Conservation (phyloP, 2,113 vertebrate genomes). For the Ctenodactylus gundi region DNA sequence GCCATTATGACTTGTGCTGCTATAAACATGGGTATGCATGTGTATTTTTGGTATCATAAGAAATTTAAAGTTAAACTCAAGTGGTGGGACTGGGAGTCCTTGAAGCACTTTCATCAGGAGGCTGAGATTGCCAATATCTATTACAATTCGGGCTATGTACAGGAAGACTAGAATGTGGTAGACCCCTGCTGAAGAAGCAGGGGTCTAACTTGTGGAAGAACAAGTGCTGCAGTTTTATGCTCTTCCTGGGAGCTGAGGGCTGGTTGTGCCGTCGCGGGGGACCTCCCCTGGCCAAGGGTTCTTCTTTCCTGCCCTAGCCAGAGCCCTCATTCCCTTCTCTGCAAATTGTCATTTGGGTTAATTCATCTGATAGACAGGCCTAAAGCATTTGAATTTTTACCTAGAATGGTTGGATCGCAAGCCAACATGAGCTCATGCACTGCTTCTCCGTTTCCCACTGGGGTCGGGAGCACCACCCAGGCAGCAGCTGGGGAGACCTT, state of each 20-base stretch:
- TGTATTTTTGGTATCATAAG: neutral
- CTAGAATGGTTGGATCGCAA: neutral
- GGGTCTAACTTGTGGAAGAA: neutral
- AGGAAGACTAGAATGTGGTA: neutral
- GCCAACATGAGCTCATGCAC: neutral
- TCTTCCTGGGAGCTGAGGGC: neutral
- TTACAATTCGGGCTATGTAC: neutral
- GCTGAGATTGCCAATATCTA: neutral
- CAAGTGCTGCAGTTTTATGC: neutral
- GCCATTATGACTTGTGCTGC: too few relatives aligned
- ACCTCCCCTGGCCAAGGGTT: too few relatives aligned
- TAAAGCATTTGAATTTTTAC: conserved; percentile 12
- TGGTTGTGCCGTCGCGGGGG: neutral
- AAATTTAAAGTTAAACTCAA: neutral
- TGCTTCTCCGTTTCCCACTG: neutral
- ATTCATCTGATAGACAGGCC: neutral
- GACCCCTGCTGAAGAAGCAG: neutral
- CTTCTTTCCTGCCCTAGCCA: too few relatives aligned
- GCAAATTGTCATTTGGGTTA: conserved; percentile 23
- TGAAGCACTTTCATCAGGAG: neutral
- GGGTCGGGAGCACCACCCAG: neutral
- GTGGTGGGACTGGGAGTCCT: too few relatives aligned
- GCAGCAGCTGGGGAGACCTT: neutral
- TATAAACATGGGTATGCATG: too few relatives aligned
- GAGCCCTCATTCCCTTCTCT: neutral